Conservation (phyloP, 2,888 invertebrate genomes). For the Drosophila neotestacea region DNA sequence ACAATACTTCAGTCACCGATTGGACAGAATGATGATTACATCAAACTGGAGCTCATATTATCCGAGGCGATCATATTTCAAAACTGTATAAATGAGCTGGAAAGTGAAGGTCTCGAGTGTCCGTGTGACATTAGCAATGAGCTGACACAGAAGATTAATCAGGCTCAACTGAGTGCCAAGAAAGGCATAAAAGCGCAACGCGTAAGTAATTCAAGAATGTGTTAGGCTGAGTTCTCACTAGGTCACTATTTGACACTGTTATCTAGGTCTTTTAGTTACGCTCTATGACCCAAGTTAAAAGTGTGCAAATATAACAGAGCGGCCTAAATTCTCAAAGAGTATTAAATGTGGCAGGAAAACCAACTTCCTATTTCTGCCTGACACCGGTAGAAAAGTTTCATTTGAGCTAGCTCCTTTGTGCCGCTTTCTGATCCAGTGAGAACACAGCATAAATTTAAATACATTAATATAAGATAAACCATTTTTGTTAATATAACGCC, state of each 20-base stretch:
- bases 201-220: constrained; percentile 86
- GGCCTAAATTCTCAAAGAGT: too few relatives aligned
- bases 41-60: constrained; percentile 93
- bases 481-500: too few relatives aligned
- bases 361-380: too few relatives aligned
- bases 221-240: too few relatives aligned
- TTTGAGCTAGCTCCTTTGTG: too few relatives aligned
- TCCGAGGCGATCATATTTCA: constrained; percentile 95
- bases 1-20: constrained; percentile 95
- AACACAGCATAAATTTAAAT: too few relatives aligned
- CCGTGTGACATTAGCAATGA: constrained; percentile 92
- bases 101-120: constrained; percentile 91
- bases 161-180: constrained; percentile 89
- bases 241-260: not conserved
- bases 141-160: constrained; percentile 90
- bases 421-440: too few relatives aligned
- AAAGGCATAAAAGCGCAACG: constrained; percentile 96
- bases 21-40: constrained; percentile 90
- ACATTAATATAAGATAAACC: too few relatives aligned
- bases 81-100: constrained; percentile 91
- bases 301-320: too few relatives aligned
- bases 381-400: too few relatives aligned
- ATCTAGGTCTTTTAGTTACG: too few relatives aligned
- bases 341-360: too few relatives aligned
- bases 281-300: not conserved